Base-by-base conservation (phyloP, 2,888 invertebrate genomes). In the Drosophila longiperda region DNA sequence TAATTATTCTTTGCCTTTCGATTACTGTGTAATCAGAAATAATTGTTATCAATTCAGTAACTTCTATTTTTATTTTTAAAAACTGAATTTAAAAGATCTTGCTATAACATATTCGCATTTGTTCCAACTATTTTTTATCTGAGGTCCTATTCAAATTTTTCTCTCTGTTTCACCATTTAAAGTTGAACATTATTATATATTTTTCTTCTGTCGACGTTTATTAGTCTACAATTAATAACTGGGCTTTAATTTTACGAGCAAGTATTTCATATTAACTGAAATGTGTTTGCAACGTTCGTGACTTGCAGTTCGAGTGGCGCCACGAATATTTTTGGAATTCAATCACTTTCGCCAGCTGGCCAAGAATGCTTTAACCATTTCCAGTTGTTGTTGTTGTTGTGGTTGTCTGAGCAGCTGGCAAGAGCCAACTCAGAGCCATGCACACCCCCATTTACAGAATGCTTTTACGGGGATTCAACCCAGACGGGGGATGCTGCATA, bases 301-400 rank as follows among this genome's bases (percentile, higher is more conserved):
- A 23, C 2, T 2, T 15, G 45, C 23, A 45, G 45, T 23, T 23
- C 45, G 23, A 34, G 64, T 67, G 82, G 80, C 77, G 85, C 82
- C 73, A 76, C 58, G 49, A 76, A 71, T 72, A 53, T 70, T 73
- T 49, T 53, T 66, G 66, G 68, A 87, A 89, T 89, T 80, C 67
- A 82, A 75, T 84, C 85, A 87, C 89, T 87, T 86, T 86, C 82
- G 63, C 74, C 66, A 53, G 73, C 61, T 68, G 54, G 65, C 68
- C 71, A 67, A 65, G 63, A 70, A 80, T 68, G 4, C 42, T 72
- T 66, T 20, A 3, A 33, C 8, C 52, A 53, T 53, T n/a, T 36
- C 40, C 12, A 49, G 23, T 40, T 45, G 38, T 34, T 20, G 65
- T 49, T 63, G 38, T 48, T 64, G 50, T 64, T 58, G 64, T 52